Evolutionary conservation across 2,113 vertebrate species (phyloP), one percentile per base, ranked within the genome.

Genomic region (Indicator indicator): DNA sequence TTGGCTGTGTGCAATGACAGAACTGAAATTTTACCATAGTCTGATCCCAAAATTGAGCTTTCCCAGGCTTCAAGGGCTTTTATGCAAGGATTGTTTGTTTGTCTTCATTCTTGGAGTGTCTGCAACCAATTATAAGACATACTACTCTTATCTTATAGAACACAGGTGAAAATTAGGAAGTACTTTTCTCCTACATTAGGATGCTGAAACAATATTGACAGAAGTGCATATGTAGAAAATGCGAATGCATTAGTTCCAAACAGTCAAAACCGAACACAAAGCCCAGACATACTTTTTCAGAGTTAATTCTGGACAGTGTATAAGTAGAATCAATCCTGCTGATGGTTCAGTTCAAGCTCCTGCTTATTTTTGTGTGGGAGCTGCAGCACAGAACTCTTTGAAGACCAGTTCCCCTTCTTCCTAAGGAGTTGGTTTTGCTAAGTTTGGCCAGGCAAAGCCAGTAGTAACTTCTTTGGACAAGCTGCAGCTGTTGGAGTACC

Each of bases 391-490:
- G n/a, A 85, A 12, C 21, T 48, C 11, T 74, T 38, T 44, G 8
- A 54, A 60, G 12, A 30, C 23, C 58, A 17, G 30, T 59, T 88
- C 65, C 42, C n/a, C 94, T 94, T 5, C 93, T 97, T 97, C 89
- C 93, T 58, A 96, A 99, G 99, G 99, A 96, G 98, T 98, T 95
- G 98, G 99, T 88, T 99, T 98, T 97, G 98, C 98, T 96, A 97
- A 98, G 21, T 99, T 98, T 96, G 98, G 98, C 91, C 99, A 98
- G 92, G 98, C 98, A 88, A 99, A 99, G 92, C 98, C 99, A 88
- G 98, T 99, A 92, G 98, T 98, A 85, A 98, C 98, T 91, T 98
- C 98, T 68, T 99, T 96, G 99, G 99, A 92, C 99, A 99, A 97
- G 98, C 99, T 97, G 94, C 98, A 93, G 98, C 98, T 96, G 97